Conservation (phyloP, 2,797 vertebrate genomes). For the Microctenopoma stevenorrisi region DNA sequence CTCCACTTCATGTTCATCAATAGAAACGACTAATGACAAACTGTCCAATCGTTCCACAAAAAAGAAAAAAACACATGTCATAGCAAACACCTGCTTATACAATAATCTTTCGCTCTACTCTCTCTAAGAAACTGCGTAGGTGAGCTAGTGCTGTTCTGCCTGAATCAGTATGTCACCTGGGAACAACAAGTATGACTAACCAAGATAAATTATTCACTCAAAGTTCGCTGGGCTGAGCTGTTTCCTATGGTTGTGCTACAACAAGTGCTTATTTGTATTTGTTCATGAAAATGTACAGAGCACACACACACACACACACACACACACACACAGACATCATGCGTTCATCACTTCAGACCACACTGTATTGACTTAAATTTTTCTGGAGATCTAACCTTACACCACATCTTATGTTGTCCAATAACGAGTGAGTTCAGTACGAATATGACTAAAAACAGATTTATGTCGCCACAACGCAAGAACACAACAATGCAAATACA, state of each 20-base stretch:
- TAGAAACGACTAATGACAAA: constrained; percentile 24
- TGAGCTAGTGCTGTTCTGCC: constrained; percentile 26
- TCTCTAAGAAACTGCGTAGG: constrained; percentile 17
- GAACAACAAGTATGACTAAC: constrained; percentile 49
- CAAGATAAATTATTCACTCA: constrained; percentile 63
- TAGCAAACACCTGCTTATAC: constrained; percentile 23
- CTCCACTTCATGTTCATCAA: constrained; percentile 23
- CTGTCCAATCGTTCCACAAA: constrained; percentile 1
- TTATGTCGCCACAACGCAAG: background rate
- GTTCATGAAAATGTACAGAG: constrained; percentile 2
- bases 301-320: constrained; percentile 1
- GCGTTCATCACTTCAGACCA: no score
- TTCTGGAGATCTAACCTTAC: background rate
- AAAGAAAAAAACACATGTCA: constrained; percentile 24
- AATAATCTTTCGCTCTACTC: background rate
- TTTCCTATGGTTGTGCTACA: constrained; percentile 3
- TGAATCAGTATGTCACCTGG: constrained; percentile 44
- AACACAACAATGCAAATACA: background rate
- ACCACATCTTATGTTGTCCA: background rate
- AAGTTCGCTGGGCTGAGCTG: constrained; percentile 15
- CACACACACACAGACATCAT: no score
- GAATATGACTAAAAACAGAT: background rate
- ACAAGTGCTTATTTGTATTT: constrained; percentile 2
- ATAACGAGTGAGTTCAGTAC: no score
- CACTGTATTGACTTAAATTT: background rate